phyloP scores from a whole-genome alignment of 2,888 invertebrate genomes.

The Hyalella azteca region DNA sequence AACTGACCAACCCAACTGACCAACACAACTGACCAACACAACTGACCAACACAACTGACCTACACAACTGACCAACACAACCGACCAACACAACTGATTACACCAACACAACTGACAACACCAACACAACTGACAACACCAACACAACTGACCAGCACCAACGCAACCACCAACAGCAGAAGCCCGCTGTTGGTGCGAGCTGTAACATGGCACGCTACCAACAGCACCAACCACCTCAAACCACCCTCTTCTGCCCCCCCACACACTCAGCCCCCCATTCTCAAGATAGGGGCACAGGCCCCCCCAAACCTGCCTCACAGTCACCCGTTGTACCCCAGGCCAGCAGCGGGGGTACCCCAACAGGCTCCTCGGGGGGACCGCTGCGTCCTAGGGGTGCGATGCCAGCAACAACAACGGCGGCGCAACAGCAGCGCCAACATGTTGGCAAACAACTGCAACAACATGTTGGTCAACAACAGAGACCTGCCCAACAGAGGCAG shows the following conservation, averaged over 20 bases:
- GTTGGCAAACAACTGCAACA: background rate
- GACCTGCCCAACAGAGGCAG: slow-evolving; percentile 15
- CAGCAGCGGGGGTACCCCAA: background rate
- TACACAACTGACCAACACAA: too few relatives aligned
- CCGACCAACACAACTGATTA: too few relatives aligned
- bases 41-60: too few relatives aligned
- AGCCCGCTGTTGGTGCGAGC: slow-evolving; percentile 58
- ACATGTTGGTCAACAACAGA: background rate
- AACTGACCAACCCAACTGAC: too few relatives aligned
- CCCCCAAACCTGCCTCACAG: background rate
- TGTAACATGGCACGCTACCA: slow-evolving; percentile 56
- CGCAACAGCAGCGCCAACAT: slow-evolving; percentile 11
- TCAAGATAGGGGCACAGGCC: background rate
- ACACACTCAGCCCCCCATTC: background rate
- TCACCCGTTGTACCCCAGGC: background rate
- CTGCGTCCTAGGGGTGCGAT: background rate
- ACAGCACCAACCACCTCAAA: slow-evolving; percentile 47
- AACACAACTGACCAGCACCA: too few relatives aligned
- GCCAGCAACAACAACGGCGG: background rate
- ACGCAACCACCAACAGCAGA: too few relatives aligned
- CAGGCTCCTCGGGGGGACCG: background rate
- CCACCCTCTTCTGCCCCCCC: slow-evolving; percentile 46
- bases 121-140: too few relatives aligned
- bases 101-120: too few relatives aligned
- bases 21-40: too few relatives aligned